phyloP scores from a whole-genome alignment of 2,113 vertebrate species.

The Solea solea region DNA sequence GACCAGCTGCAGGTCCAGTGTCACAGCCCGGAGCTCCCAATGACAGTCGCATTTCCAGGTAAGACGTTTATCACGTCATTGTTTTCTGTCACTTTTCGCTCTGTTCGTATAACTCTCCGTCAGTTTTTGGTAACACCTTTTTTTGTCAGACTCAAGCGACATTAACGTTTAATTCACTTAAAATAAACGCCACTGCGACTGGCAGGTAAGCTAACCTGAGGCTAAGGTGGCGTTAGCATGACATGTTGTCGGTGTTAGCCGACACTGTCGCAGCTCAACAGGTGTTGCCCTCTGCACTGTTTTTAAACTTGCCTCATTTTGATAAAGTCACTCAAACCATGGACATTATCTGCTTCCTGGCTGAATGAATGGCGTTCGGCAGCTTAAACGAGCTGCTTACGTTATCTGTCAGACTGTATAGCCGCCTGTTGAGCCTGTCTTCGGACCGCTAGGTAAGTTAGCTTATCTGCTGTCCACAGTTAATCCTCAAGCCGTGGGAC shows the following conservation, averaged over 20 bases:
- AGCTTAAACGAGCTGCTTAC: constrained; percentile 20
- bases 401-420: constrained; percentile 50
- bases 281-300: background rate
- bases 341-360: background rate
- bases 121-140: background rate
- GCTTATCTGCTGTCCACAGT: constrained; percentile 42
- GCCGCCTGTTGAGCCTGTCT: constrained; percentile 57
- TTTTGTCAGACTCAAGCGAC: background rate
- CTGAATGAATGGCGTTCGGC: constrained; percentile 6
- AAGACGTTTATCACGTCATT: background rate
- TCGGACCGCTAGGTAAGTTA: constrained; percentile 28
- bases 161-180: too few relatives aligned
- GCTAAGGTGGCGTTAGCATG: constrained; percentile 57
- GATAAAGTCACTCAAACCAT: background rate
- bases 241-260: constrained; percentile 1
- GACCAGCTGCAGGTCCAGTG: constrained; percentile 1
- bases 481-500: constrained; percentile 19
- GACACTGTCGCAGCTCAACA: constrained; percentile 1
- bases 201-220: constrained; percentile 48
- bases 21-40: background rate
- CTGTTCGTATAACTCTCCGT: background rate
- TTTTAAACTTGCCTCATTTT: background rate
- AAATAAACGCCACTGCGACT: background rate
- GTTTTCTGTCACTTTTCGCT: background rate
- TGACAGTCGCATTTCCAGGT: constrained; percentile 60